Percentiles rank a stretch among this genome's conserved stretches.
phyloP scores from a whole-genome alignment of 1,140 invertebrate genomes.

The Aphelenchoides avenae region DNA sequence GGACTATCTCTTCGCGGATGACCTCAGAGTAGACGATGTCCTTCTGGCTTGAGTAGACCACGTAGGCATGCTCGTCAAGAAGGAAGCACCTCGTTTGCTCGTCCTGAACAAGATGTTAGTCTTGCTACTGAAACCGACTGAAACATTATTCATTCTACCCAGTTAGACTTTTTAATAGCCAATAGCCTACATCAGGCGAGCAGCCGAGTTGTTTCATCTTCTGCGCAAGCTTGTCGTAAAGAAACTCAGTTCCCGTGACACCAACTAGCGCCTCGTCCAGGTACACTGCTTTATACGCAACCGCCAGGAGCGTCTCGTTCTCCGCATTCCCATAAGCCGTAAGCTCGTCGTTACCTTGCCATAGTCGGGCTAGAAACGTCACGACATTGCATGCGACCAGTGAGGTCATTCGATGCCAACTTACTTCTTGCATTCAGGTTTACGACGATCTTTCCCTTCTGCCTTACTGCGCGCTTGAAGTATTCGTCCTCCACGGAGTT shows the following conservation, averaged over 20 bases:
- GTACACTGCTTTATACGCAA: slow-evolving; percentile 55
- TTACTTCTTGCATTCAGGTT: slow-evolving; percentile 52
- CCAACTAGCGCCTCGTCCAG: slow-evolving; percentile 51
- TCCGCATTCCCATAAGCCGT: slow-evolving; percentile 51
- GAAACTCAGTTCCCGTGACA: slow-evolving; percentile 49
- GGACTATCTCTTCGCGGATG: slow-evolving; percentile 16
- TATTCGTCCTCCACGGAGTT: slow-evolving; percentile 52
- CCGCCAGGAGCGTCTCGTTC: slow-evolving; percentile 46
- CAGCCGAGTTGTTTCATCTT: slow-evolving; percentile 51
- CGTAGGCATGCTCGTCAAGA: slow-evolving; percentile 55
- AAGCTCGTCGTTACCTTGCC: slow-evolving; percentile 42
- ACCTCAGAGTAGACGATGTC: slow-evolving; percentile 44
- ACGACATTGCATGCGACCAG: slow-evolving; percentile 8
- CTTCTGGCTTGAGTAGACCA: slow-evolving; percentile 51
- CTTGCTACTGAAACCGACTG: not conserved
- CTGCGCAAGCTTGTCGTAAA: slow-evolving; percentile 50
- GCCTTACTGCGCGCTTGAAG: slow-evolving; percentile 53
- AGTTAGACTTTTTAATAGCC: not conserved
- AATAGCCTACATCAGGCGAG: slow-evolving; percentile 40
- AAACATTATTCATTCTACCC: not conserved
- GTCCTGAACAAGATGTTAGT: slow-evolving; percentile 23
- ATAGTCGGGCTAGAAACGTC: slow-evolving; percentile 49
- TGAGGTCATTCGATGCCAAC: slow-evolving; percentile 18
- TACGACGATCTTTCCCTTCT: slow-evolving; percentile 51
- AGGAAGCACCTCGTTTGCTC: slow-evolving; percentile 51